Conservation (phyloP, 2,113 vertebrate species). For the Trematomus loennbergii region DNA sequence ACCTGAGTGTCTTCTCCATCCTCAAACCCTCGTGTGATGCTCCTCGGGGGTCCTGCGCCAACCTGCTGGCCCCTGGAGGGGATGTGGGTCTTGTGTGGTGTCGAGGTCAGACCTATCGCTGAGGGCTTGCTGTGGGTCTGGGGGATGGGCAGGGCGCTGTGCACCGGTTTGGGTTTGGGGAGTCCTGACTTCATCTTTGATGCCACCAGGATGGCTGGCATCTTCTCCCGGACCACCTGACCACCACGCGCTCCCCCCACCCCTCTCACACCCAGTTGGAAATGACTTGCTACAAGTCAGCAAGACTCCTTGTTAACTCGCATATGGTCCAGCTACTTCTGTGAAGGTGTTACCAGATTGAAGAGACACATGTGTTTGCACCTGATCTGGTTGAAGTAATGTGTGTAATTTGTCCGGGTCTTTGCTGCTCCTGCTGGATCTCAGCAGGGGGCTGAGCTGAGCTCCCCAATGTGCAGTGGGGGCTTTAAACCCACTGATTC, state of each 20-base stretch:
- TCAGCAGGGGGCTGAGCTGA: slow-evolving; percentile 41
- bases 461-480: slow-evolving; percentile 44
- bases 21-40: slow-evolving; percentile 78
- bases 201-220: slow-evolving; percentile 96
- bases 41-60: slow-evolving; percentile 74
- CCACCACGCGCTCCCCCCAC: slow-evolving; percentile 7
- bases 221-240: slow-evolving; percentile 82
- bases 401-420: slow-evolving; percentile 21
- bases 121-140: slow-evolving; percentile 87
- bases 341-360: slow-evolving; percentile 3
- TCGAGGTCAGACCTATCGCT: slow-evolving; percentile 83
- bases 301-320: not conserved
- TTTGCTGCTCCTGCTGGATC: slow-evolving; percentile 44
- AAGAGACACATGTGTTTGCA: slow-evolving; percentile 5
- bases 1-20: slow-evolving; percentile 91
- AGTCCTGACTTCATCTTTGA: slow-evolving; percentile 99
- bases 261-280: slow-evolving; percentile 10
- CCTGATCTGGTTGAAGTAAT: slow-evolving; percentile 14
- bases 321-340: slow-evolving; percentile 12
- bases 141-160: slow-evolving; percentile 93
- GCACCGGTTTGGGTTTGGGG: slow-evolving; percentile 95
- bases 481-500: slow-evolving; percentile 35
- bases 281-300: slow-evolving; percentile 2
- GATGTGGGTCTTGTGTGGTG: slow-evolving; percentile 86
- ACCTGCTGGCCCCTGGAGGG: slow-evolving; percentile 45